phyloP scores from a whole-genome alignment of 2,113 vertebrate genomes.

The Amphiprion ocellaris region DNA sequence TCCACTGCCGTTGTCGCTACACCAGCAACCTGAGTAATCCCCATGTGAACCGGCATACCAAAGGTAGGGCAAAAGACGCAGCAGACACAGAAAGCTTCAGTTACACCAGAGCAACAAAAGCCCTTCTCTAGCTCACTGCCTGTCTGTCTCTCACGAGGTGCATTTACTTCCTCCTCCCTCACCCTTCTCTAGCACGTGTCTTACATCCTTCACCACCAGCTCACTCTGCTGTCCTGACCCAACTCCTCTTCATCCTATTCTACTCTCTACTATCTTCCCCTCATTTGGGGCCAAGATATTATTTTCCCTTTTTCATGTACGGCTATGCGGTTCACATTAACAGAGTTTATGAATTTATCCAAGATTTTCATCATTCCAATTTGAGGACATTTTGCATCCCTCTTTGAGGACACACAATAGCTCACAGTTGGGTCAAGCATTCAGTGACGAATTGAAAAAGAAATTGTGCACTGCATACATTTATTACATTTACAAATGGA shows the following conservation, averaged over 20 bases:
- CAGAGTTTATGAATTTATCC: background rate
- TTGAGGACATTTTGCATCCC: background rate
- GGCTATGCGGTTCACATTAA: background rate
- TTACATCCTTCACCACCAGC: slow-evolving; percentile 39
- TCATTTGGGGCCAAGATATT: background rate
- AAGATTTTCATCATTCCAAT: background rate
- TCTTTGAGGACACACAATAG: background rate
- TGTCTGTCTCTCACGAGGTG: slow-evolving; percentile 62
- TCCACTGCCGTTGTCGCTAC: slow-evolving; percentile 21
- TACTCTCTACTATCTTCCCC: background rate
- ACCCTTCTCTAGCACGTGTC: slow-evolving; percentile 29
- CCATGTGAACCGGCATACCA: slow-evolving; percentile 45
- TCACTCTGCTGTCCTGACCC: slow-evolving; percentile 28
- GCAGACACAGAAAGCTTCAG: slow-evolving; percentile 64
- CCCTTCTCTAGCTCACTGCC: slow-evolving; percentile 50
- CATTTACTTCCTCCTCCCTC: slow-evolving; percentile 33
- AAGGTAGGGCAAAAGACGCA: slow-evolving; percentile 59
- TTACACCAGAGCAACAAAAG: slow-evolving; percentile 74
- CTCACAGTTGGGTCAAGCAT: slow-evolving; percentile 6
- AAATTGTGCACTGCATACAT: background rate
- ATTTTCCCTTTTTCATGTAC: background rate
- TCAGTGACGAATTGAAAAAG: background rate
- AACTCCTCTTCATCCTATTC: slow-evolving; percentile 25
- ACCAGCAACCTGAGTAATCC: slow-evolving; percentile 66
- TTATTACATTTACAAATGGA: too few species aligned